Base-by-base conservation (phyloP, 2,113 vertebrate species). In the Nibea coibor region DNA sequence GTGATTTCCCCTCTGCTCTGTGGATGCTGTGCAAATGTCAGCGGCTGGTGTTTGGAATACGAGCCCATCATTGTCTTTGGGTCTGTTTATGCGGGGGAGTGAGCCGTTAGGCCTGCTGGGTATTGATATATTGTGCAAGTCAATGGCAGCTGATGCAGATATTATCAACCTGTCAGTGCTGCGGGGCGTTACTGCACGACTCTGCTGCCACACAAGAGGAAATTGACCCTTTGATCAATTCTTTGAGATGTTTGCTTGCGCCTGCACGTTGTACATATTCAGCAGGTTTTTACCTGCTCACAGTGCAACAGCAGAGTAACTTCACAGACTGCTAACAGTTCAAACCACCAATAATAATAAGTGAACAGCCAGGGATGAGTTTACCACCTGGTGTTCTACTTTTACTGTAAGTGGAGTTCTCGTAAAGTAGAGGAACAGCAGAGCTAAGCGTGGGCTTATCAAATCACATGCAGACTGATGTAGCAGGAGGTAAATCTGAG, bases 1-100 rank as follows among this genome's bases (percentile, higher is more conserved):
- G 78, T 83, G 81, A 74, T 78, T 85, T 83, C 79, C 35, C 76
- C 17, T 72, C 78, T 85, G 48, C 78, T 77, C 84, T 61, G 75
- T 42, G 75, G 84, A 86, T 51, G 81, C 85, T 74, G 77, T 86
- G 89, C 84, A 91, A 92, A 92, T 92, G 90, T 91, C 89, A 93
- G 79, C 15, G 65, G 78, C 84, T 81, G 66, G 72, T 78, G 87
- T 91, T 90, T 89, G 81, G 83, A 88, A 86, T 77, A 69, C 73
- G 75, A 87, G 75, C 75, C 77, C 77, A 57, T 66, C 48, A 20
- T 72, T 86, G 82, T 88, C 83, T 90, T 84, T 81, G 72, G 35
- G 75, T 67, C 50, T 85, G 87, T 68, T 84, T 75, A 56, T 88
- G 87, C 31, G 66, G 63, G 74, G 67, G 72, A 56, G 81, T 26